A percentile compares a stretch with the other conserved stretches of the same genome.
These are phyloP conservation scores for Xerus inauris DNA, from an alignment of 2,113 vertebrate genomes.

Conservation along the genomic window DNA sequence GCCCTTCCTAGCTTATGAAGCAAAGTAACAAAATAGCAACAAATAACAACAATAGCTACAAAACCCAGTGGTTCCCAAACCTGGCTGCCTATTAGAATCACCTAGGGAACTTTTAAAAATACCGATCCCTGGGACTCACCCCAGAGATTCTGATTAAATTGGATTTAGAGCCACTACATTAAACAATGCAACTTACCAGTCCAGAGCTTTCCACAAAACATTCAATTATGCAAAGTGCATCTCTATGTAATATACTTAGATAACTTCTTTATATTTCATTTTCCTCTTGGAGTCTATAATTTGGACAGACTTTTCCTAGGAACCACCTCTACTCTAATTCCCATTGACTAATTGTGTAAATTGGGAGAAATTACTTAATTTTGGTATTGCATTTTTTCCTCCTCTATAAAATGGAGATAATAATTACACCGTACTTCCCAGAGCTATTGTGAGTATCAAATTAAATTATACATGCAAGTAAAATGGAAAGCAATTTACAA, in stretches of 20 bases:
- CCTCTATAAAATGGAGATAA: constrained; percentile 31
- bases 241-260: not conserved
- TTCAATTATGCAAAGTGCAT: not conserved
- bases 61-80: not conserved
- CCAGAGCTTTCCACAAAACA: not conserved
- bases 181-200: not conserved
- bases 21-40: not conserved
- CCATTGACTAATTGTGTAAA: not conserved
- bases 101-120: not conserved
- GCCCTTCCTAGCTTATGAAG: not conserved
- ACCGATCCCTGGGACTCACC: not conserved
- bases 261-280: not conserved
- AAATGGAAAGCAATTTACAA: constrained; percentile 63
- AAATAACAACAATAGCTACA: not conserved
- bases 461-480: constrained; percentile 55
- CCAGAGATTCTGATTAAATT: constrained; percentile 26
- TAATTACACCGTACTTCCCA: constrained; percentile 41
- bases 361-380: constrained; percentile 51
- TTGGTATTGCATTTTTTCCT: not conserved
- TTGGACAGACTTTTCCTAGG: not conserved
- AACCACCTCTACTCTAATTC: not conserved
- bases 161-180: not conserved
- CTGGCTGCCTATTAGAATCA: not conserved
- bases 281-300: constrained; percentile 25
- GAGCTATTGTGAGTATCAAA: constrained; percentile 34